Evolutionary conservation across 1,140 invertebrate species (phyloP).

Genomic region (Neuroterus valhalla): DNA sequence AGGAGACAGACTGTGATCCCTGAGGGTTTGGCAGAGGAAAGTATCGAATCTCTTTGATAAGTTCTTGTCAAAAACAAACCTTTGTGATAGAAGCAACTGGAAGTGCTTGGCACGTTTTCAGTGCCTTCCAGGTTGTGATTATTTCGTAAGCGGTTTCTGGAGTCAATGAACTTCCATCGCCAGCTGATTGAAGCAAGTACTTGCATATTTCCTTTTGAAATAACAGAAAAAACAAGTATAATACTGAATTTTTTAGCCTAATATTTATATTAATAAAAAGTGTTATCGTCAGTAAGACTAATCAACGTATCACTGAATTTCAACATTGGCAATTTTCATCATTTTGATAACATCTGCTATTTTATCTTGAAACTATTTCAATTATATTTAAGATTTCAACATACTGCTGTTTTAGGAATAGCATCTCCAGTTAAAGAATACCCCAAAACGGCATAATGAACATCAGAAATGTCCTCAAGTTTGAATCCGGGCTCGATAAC

Average conservation of each 20-base stretch:
- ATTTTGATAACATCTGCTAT: conserved; percentile 48
- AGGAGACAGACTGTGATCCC: no score
- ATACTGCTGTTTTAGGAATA: conserved; percentile 74
- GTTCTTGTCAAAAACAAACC: conserved; percentile 54
- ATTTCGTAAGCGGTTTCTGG: conserved; percentile 77
- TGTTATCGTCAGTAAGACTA: conserved; percentile 71
- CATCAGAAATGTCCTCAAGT: conserved; percentile 73
- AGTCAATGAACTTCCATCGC: conserved; percentile 65
- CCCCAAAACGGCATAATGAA: conserved; percentile 78
- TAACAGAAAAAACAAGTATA: conserved; percentile 45
- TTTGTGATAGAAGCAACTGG: conserved; percentile 58
- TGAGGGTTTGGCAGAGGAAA: no score
- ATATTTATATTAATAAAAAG: conserved; percentile 30
- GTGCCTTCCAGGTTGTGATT: conserved; percentile 72
- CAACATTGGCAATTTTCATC: conserved; percentile 64
- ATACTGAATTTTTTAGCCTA: conserved; percentile 5
- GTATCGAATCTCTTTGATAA: conserved; percentile 23
- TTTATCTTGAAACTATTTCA: conserved; percentile 18
- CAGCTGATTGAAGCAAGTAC: conserved; percentile 65
- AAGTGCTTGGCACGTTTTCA: conserved; percentile 72
- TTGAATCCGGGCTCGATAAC: conserved; percentile 76
- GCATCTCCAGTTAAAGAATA: conserved; percentile 74
- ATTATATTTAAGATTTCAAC: conserved; percentile 44
- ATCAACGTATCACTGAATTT: conserved; percentile 68
- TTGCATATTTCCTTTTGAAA: conserved; percentile 77